A percentile compares a stretch with the other conserved stretches of the same genome.
Conservation (phyloP, 2,888 invertebrate genomes). For the Eueremaeus valkanovi region DNA sequence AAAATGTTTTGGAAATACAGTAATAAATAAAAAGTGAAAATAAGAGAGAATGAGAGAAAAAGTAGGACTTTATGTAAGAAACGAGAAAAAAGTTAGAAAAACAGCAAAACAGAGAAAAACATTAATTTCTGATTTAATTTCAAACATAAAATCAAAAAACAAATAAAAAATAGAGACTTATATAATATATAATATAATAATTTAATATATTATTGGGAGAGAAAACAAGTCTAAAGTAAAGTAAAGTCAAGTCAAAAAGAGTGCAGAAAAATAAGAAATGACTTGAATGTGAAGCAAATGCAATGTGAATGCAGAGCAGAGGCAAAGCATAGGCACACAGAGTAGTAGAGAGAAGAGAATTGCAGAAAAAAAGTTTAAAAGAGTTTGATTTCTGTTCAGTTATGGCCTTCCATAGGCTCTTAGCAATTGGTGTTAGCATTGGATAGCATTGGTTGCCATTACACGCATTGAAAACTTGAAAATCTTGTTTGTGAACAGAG, state of each 20-base stretch:
- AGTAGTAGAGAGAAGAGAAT: too few species aligned
- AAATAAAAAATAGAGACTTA: not conserved
- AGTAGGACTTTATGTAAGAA: not conserved
- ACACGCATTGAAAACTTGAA: conserved; percentile 16
- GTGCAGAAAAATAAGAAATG: conserved; percentile 1
- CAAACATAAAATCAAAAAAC: not conserved
- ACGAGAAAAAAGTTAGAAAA: not conserved
- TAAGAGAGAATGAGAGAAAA: not conserved
- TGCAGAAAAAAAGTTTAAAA: too few species aligned
- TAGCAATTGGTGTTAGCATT: not conserved
- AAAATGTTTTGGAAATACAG: not conserved
- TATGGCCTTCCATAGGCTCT: too few species aligned
- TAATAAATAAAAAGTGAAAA: not conserved
- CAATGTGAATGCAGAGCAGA: not conserved
- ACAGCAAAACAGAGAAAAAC: not conserved
- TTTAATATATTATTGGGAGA: not conserved
- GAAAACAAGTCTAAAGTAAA: not conserved
- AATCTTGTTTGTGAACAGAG: conserved; percentile 2
- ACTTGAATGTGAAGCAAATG: too few species aligned
- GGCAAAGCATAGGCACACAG: too few species aligned
- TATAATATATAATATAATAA: not conserved
- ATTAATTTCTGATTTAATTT: conserved; percentile 15
- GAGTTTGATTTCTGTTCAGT: too few species aligned
- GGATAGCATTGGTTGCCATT: conserved; percentile 23
- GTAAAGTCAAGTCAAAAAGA: not conserved